These are phyloP conservation scores for Drosophila lutescens DNA, from an alignment of 2,888 invertebrate species.

Conservation along the genomic window DNA sequence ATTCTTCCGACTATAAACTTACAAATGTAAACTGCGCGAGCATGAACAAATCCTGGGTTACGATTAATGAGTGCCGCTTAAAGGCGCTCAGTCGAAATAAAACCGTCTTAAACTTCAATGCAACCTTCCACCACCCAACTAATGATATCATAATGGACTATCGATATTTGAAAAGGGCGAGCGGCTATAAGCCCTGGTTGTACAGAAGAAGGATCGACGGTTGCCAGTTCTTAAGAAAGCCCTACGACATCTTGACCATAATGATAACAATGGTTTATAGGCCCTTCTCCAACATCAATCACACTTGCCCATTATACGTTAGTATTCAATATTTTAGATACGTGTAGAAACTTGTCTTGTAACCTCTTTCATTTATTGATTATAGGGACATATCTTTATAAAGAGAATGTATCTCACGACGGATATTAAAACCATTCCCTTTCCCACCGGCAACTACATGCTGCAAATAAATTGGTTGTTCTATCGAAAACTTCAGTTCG, in stretches of 20 bases:
- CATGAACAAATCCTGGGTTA: constrained; percentile 50
- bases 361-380: neutral
- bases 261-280: constrained; percentile 15
- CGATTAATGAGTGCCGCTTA: constrained; percentile 39
- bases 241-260: constrained; percentile 26
- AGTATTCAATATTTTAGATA: too few relatives aligned
- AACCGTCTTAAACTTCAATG: constrained; percentile 30
- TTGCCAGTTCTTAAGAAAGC: constrained; percentile 31
- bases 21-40: constrained; percentile 41
- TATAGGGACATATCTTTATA: constrained; percentile 37
- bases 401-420: constrained; percentile 6
- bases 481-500: constrained; percentile 22
- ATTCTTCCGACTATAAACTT: constrained; percentile 38
- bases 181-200: constrained; percentile 51
- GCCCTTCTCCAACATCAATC: constrained; percentile 47
- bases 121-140: constrained; percentile 23
- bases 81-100: constrained; percentile 41
- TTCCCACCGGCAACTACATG: constrained; percentile 36
- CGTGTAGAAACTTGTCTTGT: too few relatives aligned
- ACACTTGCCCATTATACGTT: constrained; percentile 36
- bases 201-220: constrained; percentile 17
- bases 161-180: constrained; percentile 35
- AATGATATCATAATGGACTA: constrained; percentile 5
- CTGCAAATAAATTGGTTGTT: constrained; percentile 33
- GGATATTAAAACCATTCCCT: constrained; percentile 7